phyloP scores from a whole-genome alignment of 1,140 invertebrate species.

The Drosophila triauraria region DNA sequence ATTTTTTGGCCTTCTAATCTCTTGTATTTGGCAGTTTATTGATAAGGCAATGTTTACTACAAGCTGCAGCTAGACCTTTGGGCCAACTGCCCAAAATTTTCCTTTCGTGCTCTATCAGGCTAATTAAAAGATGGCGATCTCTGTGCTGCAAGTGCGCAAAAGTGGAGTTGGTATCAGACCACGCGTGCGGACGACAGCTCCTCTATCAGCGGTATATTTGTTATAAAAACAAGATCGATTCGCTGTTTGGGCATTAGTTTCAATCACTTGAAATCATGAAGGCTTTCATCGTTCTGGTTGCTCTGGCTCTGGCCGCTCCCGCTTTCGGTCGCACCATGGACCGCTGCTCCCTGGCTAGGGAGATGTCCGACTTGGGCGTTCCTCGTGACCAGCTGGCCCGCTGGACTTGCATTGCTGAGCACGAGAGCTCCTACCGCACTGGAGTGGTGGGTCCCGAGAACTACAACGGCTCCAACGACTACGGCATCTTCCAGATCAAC shows the following conservation, averaged over 20 bases:
- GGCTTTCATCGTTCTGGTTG: slow-evolving; percentile 58
- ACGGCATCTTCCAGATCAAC: slow-evolving; percentile 81
- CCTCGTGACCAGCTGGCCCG: slow-evolving; percentile 58
- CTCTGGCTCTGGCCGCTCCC: slow-evolving; percentile 62
- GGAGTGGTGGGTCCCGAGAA: slow-evolving; percentile 56
- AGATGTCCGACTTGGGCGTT: slow-evolving; percentile 73
- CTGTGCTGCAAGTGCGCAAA: not conserved
- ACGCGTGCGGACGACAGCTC: not conserved
- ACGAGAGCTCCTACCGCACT: too few species aligned
- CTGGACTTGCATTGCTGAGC: slow-evolving; percentile 53
- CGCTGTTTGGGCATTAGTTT: slow-evolving; percentile 12
- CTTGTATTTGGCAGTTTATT: not conserved
- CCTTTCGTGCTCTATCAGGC: not conserved
- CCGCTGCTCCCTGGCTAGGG: slow-evolving; percentile 77
- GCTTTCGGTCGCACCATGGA: slow-evolving; percentile 70
- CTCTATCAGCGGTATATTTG: slow-evolving; percentile 1
- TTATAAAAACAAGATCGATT: slow-evolving; percentile 4
- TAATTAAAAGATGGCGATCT: slow-evolving; percentile 34
- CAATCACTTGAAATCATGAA: slow-evolving; percentile 59
- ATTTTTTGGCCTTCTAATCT: not conserved
- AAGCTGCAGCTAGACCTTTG: not conserved
- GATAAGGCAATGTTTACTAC: slow-evolving; percentile 16
- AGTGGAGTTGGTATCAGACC: slow-evolving; percentile 23
- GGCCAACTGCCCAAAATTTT: slow-evolving; percentile 5
- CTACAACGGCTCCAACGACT: slow-evolving; percentile 73